Evolutionary conservation across 2,888 invertebrate genomes (phyloP).

Genomic region (Meiosimyza decipiens): DNA sequence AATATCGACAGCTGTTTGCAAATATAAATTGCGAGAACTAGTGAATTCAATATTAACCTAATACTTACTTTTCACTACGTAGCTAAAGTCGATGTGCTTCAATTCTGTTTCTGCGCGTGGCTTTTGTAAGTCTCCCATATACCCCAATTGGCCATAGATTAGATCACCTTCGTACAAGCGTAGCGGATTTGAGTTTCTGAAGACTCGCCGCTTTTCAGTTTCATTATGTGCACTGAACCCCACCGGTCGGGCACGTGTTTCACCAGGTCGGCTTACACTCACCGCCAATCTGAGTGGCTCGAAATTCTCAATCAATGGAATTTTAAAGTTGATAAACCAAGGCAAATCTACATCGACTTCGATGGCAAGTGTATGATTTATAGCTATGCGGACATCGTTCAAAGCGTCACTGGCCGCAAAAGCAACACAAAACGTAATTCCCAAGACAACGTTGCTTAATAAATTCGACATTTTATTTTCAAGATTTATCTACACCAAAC

Average conservation of each 20-base stretch:
- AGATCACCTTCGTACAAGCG: background rate
- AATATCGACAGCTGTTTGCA: no score
- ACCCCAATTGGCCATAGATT: background rate
- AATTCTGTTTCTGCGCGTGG: no score
- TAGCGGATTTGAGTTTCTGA: conserved; percentile 8
- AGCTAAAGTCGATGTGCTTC: background rate
- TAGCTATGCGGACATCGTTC: no score
- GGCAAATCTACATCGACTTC: conserved; percentile 20
- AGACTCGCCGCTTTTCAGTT: background rate
- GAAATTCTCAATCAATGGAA: conserved; percentile 3
- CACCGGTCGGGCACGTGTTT: background rate
- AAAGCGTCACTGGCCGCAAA: no score
- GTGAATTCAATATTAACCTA: background rate
- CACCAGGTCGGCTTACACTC: background rate
- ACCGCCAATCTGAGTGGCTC: conserved; percentile 15
- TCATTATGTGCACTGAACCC: conserved; percentile 8
- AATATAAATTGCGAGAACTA: no score
- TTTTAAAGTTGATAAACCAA: conserved; percentile 15
- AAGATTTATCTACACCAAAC: no score
- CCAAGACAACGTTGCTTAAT: no score
- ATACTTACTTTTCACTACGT: conserved; percentile 18
- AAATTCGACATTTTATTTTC: no score
- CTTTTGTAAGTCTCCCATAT: background rate
- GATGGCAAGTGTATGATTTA: background rate
- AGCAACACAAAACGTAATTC: no score